Percentiles rank a stretch among this genome's conserved stretches.
phyloP scores from a whole-genome alignment of 2,888 invertebrate species.

The Lochmaea crataegi region DNA sequence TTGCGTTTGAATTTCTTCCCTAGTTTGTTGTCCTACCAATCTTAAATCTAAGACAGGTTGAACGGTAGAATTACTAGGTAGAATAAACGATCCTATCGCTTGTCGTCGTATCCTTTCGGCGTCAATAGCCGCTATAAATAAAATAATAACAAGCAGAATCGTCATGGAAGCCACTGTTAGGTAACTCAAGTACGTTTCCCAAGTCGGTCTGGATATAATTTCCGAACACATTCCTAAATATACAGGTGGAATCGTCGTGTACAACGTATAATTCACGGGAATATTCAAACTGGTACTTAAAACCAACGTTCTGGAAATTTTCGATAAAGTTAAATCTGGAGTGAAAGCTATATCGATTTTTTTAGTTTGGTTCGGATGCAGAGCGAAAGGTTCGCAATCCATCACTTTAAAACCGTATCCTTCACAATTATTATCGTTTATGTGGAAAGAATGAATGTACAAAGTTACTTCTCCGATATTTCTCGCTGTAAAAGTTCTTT shows the following conservation, averaged over 20 bases:
- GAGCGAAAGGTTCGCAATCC: constrained; percentile 78
- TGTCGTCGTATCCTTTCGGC: constrained; percentile 75
- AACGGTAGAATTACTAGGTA: constrained; percentile 67
- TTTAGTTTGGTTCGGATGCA: constrained; percentile 78
- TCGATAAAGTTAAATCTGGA: constrained; percentile 86
- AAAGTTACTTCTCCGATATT: constrained; percentile 95
- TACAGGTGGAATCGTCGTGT: constrained; percentile 72
- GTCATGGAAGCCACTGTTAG: constrained; percentile 71
- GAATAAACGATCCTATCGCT: constrained; percentile 64
- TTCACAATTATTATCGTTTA: constrained; percentile 77
- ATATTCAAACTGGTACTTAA: constrained; percentile 72
- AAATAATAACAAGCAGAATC: constrained; percentile 71
- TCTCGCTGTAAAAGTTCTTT: constrained; percentile 83
- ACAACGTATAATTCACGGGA: constrained; percentile 75
- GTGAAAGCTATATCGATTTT: constrained; percentile 89
- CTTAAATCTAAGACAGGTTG: constrained; percentile 74
- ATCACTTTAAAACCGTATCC: constrained; percentile 83
- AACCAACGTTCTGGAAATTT: constrained; percentile 74
- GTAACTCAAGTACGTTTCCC: constrained; percentile 80
- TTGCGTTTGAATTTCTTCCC: constrained; percentile 59
- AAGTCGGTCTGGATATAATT: constrained; percentile 77
- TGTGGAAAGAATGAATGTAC: constrained; percentile 74
- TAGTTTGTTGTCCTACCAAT: constrained; percentile 67
- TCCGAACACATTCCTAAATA: constrained; percentile 77
- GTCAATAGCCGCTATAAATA: constrained; percentile 78